Evolutionary conservation across 2,888 invertebrate genomes (phyloP).

Genomic region (Labia minor): DNA sequence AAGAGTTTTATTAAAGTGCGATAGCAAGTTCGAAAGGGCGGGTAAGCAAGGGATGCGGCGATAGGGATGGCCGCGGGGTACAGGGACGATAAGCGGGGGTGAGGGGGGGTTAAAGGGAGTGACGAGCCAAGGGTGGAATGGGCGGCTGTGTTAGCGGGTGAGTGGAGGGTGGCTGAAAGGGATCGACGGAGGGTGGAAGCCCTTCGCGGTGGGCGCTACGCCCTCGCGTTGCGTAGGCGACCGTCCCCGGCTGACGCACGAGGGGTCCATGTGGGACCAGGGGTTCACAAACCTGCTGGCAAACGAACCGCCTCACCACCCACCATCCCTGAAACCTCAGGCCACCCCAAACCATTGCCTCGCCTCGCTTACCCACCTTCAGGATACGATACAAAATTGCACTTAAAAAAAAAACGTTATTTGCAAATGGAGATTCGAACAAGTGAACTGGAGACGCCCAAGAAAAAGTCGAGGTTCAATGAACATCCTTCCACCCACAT

Average conservation of each 20-base stretch:
- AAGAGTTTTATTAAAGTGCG: not conserved
- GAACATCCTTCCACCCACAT: too few relatives aligned
- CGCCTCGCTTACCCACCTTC: too few relatives aligned
- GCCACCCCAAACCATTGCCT: not conserved
- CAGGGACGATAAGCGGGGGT: not conserved
- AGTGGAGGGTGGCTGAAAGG: not conserved
- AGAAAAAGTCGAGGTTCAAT: too few relatives aligned
- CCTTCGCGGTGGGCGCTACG: not conserved
- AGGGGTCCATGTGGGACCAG: not conserved
- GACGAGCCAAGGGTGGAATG: not conserved
- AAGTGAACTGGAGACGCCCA: too few relatives aligned
- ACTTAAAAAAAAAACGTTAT: too few relatives aligned
- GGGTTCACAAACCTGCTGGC: not conserved
- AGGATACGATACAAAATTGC: too few relatives aligned
- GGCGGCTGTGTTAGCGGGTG: not conserved
- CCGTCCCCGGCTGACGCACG: not conserved
- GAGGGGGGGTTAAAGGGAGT: not conserved
- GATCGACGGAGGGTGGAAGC: not conserved
- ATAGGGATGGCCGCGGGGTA: not conserved
- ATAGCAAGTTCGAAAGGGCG: not conserved
- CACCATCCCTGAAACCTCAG: too few relatives aligned
- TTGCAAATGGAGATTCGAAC: too few relatives aligned
- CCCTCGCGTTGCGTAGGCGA: conserved; percentile 14
- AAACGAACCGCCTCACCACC: not conserved
- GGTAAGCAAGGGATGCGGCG: not conserved